Conservation (phyloP, 2,113 vertebrate genomes). For the Festucalex cinctus region DNA sequence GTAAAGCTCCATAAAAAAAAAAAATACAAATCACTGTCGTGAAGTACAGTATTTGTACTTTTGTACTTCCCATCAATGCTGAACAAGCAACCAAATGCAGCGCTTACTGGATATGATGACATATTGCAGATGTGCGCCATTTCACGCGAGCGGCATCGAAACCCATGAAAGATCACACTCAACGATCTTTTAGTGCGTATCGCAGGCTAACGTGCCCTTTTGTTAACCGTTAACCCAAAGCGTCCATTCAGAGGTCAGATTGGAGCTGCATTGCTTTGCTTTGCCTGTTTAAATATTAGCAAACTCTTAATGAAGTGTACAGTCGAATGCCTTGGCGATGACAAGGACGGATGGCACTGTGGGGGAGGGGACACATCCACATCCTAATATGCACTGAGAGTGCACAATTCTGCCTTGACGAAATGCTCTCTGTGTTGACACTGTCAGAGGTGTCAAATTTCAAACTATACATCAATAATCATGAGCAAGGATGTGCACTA, state of each 20-base stretch:
- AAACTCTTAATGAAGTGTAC: slow-evolving; percentile 46
- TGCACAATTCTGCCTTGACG: too few relatives aligned
- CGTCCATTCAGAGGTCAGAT: slow-evolving; percentile 50
- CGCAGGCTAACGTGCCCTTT: slow-evolving; percentile 38
- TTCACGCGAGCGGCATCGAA: not conserved
- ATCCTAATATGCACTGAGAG: too few relatives aligned
- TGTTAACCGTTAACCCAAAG: slow-evolving; percentile 57
- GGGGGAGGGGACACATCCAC: not conserved
- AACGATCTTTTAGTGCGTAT: not conserved
- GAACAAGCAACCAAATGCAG: not conserved
- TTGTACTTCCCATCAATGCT: too few relatives aligned
- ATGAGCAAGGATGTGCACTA: too few relatives aligned
- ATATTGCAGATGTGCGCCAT: not conserved
- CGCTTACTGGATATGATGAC: not conserved
- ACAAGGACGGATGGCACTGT: slow-evolving; percentile 1
- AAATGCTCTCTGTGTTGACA: too few relatives aligned
- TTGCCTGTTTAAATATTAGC: slow-evolving; percentile 70
- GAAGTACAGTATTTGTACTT: too few relatives aligned
- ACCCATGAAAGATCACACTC: slow-evolving; percentile 22
- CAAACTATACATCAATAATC: too few relatives aligned
- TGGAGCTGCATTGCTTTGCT: slow-evolving; percentile 32
- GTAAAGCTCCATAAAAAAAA: too few relatives aligned
- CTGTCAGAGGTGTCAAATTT: too few relatives aligned
- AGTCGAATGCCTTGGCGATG: slow-evolving; percentile 27
- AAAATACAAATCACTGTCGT: too few relatives aligned